phyloP scores from a whole-genome alignment of 2,888 invertebrate genomes.

The Phortica magna region DNA sequence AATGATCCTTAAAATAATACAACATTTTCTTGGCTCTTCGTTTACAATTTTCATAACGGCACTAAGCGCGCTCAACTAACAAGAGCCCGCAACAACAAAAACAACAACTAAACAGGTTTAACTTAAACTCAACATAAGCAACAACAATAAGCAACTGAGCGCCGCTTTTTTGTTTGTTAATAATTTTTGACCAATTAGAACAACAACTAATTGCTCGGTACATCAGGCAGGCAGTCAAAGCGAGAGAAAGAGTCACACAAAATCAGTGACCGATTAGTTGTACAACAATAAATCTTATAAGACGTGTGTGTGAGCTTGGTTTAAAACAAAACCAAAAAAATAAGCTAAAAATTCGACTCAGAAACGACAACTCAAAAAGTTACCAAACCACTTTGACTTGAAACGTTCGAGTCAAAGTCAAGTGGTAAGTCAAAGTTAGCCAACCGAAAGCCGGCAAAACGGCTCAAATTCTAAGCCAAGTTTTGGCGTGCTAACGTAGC shows the following conservation, averaged over 20 bases:
- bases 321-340: slow-evolving; percentile 12
- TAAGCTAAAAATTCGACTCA: neutral
- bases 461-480: slow-evolving; percentile 56
- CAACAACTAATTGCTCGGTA: slow-evolving; percentile 65
- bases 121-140: neutral
- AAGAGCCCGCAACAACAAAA: slow-evolving; percentile 16
- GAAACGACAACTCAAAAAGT: slow-evolving; percentile 41
- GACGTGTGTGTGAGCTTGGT: slow-evolving; percentile 17
- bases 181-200: slow-evolving; percentile 70
- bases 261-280: slow-evolving; percentile 66
- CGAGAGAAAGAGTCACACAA: slow-evolving; percentile 53
- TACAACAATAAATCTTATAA: slow-evolving; percentile 41
- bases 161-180: slow-evolving; percentile 55
- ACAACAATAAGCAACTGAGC: slow-evolving; percentile 49
- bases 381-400: slow-evolving; percentile 56
- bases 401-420: slow-evolving; percentile 27
- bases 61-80: neutral
- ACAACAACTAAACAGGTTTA: slow-evolving; percentile 47
- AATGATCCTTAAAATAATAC: neutral
- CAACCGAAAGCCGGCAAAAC: slow-evolving; percentile 59
- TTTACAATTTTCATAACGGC: neutral
- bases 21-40: neutral
- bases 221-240: neutral
- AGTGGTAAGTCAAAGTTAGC: slow-evolving; percentile 20
- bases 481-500: slow-evolving; percentile 34